Percentiles rank a stretch among this genome's conserved stretches.
Conservation (phyloP, 2,113 vertebrate genomes). For the Hydropotes inermis region DNA sequence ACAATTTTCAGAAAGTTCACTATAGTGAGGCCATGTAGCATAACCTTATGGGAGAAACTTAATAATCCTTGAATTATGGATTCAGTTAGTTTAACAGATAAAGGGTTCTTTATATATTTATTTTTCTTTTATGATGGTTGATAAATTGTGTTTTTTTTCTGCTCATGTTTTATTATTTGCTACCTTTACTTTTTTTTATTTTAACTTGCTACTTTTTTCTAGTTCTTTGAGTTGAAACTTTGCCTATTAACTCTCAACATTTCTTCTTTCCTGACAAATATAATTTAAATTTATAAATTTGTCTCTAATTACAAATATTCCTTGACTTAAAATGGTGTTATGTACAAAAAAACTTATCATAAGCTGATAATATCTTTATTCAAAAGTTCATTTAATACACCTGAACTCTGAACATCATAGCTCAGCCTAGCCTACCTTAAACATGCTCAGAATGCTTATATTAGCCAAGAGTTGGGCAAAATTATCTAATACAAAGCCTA, state of each 20-base stretch:
- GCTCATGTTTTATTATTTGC: neutral
- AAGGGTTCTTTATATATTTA: neutral
- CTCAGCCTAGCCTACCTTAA: neutral
- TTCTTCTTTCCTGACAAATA: neutral
- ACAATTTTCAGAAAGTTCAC: neutral
- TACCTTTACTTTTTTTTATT: neutral
- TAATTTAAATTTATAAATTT: neutral
- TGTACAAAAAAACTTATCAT: rapidly evolving
- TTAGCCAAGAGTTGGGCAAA: neutral
- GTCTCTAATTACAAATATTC: neutral
- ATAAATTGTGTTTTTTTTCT: neutral
- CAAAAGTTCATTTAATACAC: neutral
- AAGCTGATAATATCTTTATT: neutral
- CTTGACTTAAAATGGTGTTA: neutral
- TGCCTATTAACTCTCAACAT: neutral
- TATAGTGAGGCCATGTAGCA: neutral
- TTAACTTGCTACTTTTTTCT: neutral
- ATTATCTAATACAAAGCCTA: neutral
- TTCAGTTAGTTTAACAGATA: neutral
- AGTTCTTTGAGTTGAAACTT: neutral
- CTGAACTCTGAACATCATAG: neutral
- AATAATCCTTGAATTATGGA: neutral
- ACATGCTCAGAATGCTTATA: neutral
- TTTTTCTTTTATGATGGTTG: neutral
- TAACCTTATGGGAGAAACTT: neutral